Conservation (phyloP, 2,113 vertebrate genomes). For the Eira barbara region DNA sequence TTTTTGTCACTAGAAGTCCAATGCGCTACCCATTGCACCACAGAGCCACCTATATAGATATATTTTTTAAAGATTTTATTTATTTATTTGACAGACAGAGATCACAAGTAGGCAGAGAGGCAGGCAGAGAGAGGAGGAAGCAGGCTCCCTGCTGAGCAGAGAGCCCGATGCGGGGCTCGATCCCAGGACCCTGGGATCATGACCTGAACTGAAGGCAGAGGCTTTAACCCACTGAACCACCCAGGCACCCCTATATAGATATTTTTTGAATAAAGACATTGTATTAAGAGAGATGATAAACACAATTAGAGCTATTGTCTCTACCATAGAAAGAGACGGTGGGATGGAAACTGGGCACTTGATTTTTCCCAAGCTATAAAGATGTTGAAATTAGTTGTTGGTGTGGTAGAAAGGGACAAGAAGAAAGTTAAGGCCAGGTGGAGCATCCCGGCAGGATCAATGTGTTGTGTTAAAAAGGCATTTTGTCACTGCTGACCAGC, state of each 20-base stretch:
- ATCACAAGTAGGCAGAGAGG: no score
- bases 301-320: neutral
- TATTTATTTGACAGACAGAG: no score
- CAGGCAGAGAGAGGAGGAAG: no score
- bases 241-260: no score
- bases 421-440: neutral
- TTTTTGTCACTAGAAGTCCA: neutral
- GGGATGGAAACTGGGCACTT: neutral
- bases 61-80: no score
- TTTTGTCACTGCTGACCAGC: neutral
- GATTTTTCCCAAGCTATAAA: neutral
- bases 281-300: neutral
- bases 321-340: neutral
- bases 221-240: no score
- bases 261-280: neutral
- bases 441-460: neutral
- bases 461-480: neutral
- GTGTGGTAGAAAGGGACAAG: rapidly evolving
- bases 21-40: no score
- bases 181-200: no score
- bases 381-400: neutral
- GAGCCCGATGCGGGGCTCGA: no score
- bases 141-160: no score
- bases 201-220: no score
- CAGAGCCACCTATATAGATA: no score